phyloP scores from a whole-genome alignment of 2,113 vertebrate genomes.

The Rhea americana region DNA sequence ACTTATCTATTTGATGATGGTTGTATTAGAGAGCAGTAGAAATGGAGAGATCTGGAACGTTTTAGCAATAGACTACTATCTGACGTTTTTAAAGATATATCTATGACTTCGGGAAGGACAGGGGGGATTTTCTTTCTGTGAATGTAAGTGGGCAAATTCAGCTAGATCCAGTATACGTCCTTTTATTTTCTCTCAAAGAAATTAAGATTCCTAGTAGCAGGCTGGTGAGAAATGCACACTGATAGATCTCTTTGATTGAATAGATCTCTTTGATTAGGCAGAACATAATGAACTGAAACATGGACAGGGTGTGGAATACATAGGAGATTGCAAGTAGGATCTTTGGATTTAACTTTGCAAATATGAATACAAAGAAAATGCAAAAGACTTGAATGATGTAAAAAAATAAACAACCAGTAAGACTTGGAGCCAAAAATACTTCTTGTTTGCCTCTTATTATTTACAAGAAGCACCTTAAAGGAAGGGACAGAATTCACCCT shows the following conservation, averaged over 20 bases:
- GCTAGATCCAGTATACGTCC: background rate
- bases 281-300: background rate
- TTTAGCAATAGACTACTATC: background rate
- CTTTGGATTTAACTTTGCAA: background rate
- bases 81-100: background rate
- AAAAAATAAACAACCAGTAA: background rate
- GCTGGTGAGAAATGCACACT: background rate
- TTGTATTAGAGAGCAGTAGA: background rate
- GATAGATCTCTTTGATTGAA: background rate
- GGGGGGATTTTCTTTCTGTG: background rate
- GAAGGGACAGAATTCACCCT: background rate
- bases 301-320: background rate
- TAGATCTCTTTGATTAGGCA: background rate
- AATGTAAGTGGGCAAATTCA: background rate
- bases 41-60: background rate
- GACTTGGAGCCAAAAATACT: background rate
- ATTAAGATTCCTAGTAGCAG: background rate
- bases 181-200: too few species aligned
- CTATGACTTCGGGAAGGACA: background rate
- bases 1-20: background rate
- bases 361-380: background rate
- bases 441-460: background rate
- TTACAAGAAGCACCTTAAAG: background rate
- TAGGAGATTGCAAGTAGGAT: background rate
- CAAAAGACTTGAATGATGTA: background rate